Percentiles rank a stretch among this genome's conserved stretches.
phyloP scores from a whole-genome alignment of 2,888 invertebrate genomes.

The Drosophila parthenogenetica region DNA sequence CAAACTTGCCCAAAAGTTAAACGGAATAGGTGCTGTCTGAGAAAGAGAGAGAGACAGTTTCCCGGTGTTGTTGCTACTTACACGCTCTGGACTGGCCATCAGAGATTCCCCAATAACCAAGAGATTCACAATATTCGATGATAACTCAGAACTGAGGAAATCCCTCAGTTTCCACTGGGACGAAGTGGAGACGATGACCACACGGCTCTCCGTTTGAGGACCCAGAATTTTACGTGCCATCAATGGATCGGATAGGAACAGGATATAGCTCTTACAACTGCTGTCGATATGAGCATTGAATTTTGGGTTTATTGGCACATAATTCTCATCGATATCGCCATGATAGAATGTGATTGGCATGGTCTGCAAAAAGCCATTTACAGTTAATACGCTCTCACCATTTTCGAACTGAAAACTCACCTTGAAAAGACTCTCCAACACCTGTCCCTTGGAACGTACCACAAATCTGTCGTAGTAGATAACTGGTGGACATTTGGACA shows the following conservation, averaged over 20 bases:
- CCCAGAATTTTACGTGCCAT: conserved; percentile 87
- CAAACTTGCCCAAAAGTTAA: no score
- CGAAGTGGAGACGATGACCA: conserved; percentile 89
- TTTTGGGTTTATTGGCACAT: conserved; percentile 84
- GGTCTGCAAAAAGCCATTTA: conserved; percentile 50
- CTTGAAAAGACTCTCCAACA: conserved; percentile 87
- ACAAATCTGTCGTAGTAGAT: conserved; percentile 89
- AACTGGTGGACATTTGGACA: conserved; percentile 88
- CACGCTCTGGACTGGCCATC: conserved; percentile 86
- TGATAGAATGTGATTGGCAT: conserved; percentile 87
- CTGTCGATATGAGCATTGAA: conserved; percentile 82
- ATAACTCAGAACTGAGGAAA: conserved; percentile 87
- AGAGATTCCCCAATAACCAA: conserved; percentile 89
- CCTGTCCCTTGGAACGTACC: conserved; percentile 86
- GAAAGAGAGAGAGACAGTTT: no score
- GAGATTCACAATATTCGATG: conserved; percentile 89
- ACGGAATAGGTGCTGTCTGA: no score
- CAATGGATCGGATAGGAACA: conserved; percentile 89
- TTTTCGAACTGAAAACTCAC: conserved; percentile 47
- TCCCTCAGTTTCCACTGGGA: conserved; percentile 91
- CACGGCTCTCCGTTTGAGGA: conserved; percentile 87
- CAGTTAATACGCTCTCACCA: background rate
- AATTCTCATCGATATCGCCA: conserved; percentile 87
- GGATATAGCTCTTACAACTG: conserved; percentile 88
- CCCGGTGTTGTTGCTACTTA: conserved; percentile 72